These are phyloP conservation scores for Eledone cirrhosa DNA, from an alignment of 2,888 invertebrate species.

Conservation along the genomic window DNA sequence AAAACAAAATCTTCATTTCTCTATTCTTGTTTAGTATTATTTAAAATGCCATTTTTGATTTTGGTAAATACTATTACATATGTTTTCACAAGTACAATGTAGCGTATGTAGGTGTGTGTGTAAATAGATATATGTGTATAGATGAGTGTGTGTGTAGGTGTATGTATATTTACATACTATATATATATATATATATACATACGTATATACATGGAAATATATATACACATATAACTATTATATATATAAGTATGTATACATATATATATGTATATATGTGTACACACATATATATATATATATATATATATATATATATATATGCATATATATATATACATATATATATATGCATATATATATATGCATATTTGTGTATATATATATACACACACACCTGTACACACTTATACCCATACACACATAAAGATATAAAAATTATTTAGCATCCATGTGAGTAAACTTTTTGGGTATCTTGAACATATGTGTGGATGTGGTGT, in stretches of 20 bases:
- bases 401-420: no score
- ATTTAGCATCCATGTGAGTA: no score
- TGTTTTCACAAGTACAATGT: conserved; percentile 15
- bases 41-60: conserved; percentile 10
- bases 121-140: neutral
- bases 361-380: neutral
- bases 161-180: conserved; percentile 6
- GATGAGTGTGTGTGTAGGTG: no score
- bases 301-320: neutral
- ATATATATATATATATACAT: neutral
- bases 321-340: conserved; percentile 1
- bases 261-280: neutral
- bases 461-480: no score
- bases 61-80: conserved; percentile 2
- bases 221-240: neutral
- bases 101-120: conserved; percentile 9
- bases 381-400: neutral
- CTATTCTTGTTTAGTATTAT: conserved; percentile 2
- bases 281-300: neutral
- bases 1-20: conserved; percentile 17
- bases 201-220: neutral
- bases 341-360: neutral
- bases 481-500: no score
- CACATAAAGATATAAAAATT: no score
- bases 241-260: neutral